These are phyloP conservation scores for Eucera pruinosa DNA, from an alignment of 2,888 invertebrate species.

Conservation along the genomic window DNA sequence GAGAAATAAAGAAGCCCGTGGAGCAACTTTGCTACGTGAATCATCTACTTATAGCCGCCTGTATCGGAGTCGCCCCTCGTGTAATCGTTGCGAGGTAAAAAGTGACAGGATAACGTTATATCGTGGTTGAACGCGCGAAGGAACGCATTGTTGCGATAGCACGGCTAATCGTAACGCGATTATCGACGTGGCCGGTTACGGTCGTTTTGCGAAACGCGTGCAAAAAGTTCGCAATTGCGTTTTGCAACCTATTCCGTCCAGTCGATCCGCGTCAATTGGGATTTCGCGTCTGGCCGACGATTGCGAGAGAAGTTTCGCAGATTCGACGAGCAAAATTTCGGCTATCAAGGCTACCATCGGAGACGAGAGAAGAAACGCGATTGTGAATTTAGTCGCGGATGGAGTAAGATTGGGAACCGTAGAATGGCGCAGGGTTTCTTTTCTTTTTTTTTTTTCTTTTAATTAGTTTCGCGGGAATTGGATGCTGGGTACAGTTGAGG, in stretches of 20 bases:
- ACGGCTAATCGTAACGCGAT: slow-evolving; percentile 52
- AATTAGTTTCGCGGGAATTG: neutral
- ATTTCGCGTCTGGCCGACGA: neutral
- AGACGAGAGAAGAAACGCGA: too few relatives aligned
- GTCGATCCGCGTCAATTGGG: slow-evolving; percentile 24
- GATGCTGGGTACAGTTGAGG: neutral
- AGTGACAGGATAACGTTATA: slow-evolving; percentile 33
- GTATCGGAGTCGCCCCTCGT: slow-evolving; percentile 22
- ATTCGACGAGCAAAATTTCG: neutral
- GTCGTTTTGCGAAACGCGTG: slow-evolving; percentile 36
- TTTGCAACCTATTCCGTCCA: slow-evolving; percentile 26
- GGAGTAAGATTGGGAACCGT: too few relatives aligned
- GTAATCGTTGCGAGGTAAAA: slow-evolving; percentile 27
- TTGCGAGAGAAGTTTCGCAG: neutral
- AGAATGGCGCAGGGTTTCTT: too few relatives aligned
- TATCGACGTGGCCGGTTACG: slow-evolving; percentile 29
- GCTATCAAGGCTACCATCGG: too few relatives aligned
- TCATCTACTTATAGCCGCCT: slow-evolving; percentile 32
- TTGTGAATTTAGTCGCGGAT: neutral
- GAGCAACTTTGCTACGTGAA: neutral
- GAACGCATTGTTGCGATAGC: slow-evolving; percentile 42
- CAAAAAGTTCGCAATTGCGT: slow-evolving; percentile 28
- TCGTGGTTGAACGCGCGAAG: slow-evolving; percentile 26
- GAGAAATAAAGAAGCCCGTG: slow-evolving; percentile 54
- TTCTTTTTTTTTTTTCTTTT: too few relatives aligned